These are phyloP conservation scores for Apodemia duryi DNA, from an alignment of 2,888 invertebrate species.

Conservation along the genomic window DNA sequence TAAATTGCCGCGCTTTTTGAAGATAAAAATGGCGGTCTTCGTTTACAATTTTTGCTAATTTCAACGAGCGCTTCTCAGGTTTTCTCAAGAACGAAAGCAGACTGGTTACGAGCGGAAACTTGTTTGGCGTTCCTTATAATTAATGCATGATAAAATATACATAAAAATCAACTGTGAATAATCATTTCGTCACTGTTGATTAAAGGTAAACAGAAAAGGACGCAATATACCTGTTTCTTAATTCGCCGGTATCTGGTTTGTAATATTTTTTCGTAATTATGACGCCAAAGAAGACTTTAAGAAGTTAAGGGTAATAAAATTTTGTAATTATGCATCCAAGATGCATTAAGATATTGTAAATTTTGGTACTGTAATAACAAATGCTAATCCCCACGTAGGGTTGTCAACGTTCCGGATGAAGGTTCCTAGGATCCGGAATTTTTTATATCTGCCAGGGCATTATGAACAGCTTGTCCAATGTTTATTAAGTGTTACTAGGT, in stretches of 20 bases:
- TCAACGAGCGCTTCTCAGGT: conserved; percentile 18
- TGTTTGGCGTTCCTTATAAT: conserved; percentile 29
- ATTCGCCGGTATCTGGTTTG: conserved; percentile 1
- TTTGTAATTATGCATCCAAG: background rate
- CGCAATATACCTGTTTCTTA: conserved; percentile 5
- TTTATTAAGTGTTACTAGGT: too few relatives aligned
- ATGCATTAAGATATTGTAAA: background rate
- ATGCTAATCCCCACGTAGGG: too few relatives aligned
- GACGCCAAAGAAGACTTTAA: background rate
- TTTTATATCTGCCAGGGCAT: too few relatives aligned
- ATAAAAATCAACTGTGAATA: conserved; percentile 28
- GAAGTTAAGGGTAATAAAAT: background rate
- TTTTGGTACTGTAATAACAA: too few relatives aligned
- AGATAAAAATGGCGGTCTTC: background rate
- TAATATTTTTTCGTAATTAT: conserved; percentile 4
- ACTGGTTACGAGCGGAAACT: conserved; percentile 34
- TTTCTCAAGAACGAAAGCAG: conserved; percentile 28
- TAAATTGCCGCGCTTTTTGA: background rate
- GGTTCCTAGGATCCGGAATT: too few relatives aligned
- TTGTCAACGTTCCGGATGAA: too few relatives aligned
- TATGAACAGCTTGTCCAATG: too few relatives aligned
- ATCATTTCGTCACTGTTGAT: conserved; percentile 21
- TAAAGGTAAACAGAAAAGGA: conserved; percentile 11
- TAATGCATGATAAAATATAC: conserved; percentile 34
- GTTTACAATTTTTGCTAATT: conserved; percentile 8